Percentiles rank a stretch among this genome's conserved stretches.
Evolutionary conservation across 2,888 invertebrate species (phyloP).

Genomic region (Hyposoter didymator): DNA sequence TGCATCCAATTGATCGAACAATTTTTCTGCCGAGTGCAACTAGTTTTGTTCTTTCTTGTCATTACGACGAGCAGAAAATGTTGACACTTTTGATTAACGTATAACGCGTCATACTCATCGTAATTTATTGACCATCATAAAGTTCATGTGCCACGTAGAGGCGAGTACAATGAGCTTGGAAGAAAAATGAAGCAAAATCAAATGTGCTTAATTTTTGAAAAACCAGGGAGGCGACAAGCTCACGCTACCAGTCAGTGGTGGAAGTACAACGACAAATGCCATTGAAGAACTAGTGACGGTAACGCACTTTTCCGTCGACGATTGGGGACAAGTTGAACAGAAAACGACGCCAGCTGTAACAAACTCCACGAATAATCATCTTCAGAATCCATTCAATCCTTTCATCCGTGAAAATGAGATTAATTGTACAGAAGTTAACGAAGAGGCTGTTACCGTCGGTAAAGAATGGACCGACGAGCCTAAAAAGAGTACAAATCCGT

Average conservation of each 20-base stretch:
- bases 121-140: background rate
- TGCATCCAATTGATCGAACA: background rate
- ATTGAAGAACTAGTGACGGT: conserved; percentile 86
- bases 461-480: conserved; percentile 65
- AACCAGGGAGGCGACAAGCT: conserved; percentile 89
- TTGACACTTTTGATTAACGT: background rate
- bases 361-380: conserved; percentile 80
- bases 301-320: conserved; percentile 86
- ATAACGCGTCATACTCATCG: background rate
- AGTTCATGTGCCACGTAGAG: background rate
- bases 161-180: background rate
- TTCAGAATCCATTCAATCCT: conserved; percentile 84
- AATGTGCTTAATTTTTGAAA: conserved; percentile 69
- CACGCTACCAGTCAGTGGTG: conserved; percentile 88
- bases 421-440: conserved; percentile 72
- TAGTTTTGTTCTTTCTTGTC: background rate
- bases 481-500: conserved; percentile 84
- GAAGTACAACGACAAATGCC: conserved; percentile 72
- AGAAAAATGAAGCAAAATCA: background rate
- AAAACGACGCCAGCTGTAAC: conserved; percentile 81
- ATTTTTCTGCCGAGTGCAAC: background rate
- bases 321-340: conserved; percentile 85
- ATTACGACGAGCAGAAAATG: background rate
- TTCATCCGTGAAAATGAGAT: conserved; percentile 77
- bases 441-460: conserved; percentile 59